These are phyloP conservation scores for Eufriesea mexicana DNA, from an alignment of 1,140 invertebrate species.

Conservation along the genomic window DNA sequence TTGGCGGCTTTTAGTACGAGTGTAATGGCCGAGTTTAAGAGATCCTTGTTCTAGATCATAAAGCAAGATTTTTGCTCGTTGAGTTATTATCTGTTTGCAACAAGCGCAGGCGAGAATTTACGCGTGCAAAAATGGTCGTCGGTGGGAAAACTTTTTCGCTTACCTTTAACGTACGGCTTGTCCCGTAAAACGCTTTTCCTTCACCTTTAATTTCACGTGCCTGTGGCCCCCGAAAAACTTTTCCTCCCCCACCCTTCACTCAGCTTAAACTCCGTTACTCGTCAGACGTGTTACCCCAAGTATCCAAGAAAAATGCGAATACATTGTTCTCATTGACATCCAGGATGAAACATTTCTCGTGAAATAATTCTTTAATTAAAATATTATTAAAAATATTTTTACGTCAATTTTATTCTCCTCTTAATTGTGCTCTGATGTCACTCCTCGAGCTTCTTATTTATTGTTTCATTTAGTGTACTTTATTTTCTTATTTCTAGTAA, in stretches of 20 bases:
- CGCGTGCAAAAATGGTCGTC: constrained; percentile 10
- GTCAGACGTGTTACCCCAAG: neutral
- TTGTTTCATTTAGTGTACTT: too few relatives aligned
- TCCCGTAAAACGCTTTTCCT: constrained; percentile 28
- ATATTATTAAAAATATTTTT: neutral
- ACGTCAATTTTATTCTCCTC: too few relatives aligned
- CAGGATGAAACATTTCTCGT: neutral
- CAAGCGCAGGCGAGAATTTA: constrained; percentile 12
- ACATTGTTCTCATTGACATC: neutral
- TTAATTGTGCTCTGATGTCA: too few relatives aligned
- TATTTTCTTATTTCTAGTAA: too few relatives aligned
- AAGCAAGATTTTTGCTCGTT: constrained; percentile 7
- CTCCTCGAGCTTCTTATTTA: too few relatives aligned
- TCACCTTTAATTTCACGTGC: constrained; percentile 33
- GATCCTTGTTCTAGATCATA: neutral
- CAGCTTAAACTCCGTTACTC: neutral
- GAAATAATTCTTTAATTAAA: neutral
- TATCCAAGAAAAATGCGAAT: neutral
- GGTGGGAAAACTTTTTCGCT: constrained; percentile 20
- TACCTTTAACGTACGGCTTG: constrained; percentile 34
- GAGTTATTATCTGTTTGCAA: constrained; percentile 17
- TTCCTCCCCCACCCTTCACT: neutral
- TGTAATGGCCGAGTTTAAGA: neutral
- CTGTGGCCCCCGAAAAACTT: constrained; percentile 13
- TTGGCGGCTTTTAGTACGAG: neutral